Conservation (phyloP, 1,140 invertebrate species). For the Propsilocerus akamusi region DNA sequence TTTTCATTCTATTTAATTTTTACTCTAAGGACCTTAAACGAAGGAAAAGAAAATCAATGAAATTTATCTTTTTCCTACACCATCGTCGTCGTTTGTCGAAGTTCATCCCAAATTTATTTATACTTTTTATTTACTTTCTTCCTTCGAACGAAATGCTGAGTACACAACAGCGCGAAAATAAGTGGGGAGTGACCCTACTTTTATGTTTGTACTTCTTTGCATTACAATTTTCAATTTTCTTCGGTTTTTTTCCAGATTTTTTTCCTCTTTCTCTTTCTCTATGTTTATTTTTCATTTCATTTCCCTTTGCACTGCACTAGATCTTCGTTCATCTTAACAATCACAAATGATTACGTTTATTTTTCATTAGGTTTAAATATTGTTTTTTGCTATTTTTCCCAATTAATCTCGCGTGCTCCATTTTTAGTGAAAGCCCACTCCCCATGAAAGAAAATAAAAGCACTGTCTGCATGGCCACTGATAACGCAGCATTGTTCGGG, state of each 20-base stretch:
- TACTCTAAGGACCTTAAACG: too few species aligned
- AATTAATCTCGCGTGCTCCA: too few species aligned
- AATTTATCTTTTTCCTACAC: not conserved
- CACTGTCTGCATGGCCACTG: too few species aligned
- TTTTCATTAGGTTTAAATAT: slow-evolving; percentile 2
- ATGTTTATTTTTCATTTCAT: slow-evolving; percentile 1
- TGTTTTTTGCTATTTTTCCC: not conserved
- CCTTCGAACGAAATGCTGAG: not conserved
- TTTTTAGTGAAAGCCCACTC: too few species aligned
- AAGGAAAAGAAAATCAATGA: slow-evolving; percentile 1
- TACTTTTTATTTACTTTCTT: not conserved
- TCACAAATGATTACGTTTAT: not conserved
- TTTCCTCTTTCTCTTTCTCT: too few species aligned
- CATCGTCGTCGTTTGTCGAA: not conserved
- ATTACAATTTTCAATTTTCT: not conserved
- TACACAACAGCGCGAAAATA: not conserved
- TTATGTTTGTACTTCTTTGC: not conserved
- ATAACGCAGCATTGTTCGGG: too few species aligned
- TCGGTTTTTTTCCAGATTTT: not conserved
- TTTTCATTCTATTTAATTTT: too few species aligned
- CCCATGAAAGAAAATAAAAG: not conserved
- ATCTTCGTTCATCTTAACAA: not conserved
- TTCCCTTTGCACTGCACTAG: not conserved
- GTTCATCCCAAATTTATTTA: not conserved
- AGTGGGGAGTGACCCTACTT: not conserved